Evolutionary conservation across 2,888 invertebrate genomes (phyloP), one percentile per base, ranked within the genome.

Genomic region (Therioaphis trifolii): DNA sequence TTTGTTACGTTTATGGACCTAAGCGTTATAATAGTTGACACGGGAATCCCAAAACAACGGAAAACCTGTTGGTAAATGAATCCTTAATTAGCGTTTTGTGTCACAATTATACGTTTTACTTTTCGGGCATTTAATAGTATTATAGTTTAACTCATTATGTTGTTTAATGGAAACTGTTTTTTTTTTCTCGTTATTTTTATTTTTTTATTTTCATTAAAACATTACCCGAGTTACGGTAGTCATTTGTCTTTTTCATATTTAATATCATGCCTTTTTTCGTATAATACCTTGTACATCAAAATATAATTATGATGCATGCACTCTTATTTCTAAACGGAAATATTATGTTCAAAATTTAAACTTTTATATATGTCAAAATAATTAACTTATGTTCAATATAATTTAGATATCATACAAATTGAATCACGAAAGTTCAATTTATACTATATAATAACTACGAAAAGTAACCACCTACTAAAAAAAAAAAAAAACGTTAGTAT

Each of bases 1-100:
- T 76, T 63, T 29, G 40, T 63, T 43, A 9, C 21, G 4, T 29
- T 40, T 75, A 76, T 63, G 27, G 61, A 76, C 61, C 46, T 63
- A 29, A n/a, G n/a, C 29, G 27, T 63, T 46, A 7, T 63, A 76
- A 27, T 29, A 14, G 76, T 21, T 76, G 63, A 63, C 46, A 49
- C 14, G 9, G 4, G 14, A 29, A 63, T 63, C 12, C 27, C n/a
- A 27, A 61, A 76, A 61, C 43, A 61, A 43, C 27, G n/a, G 27
- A 24, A 72, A 58, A 58, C 18, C 40, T 58, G 58, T 24, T 24
- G 9, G 12, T 43, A 18, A 58, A 75, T 15, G 4, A 11, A 27
- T 18, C 2, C 18, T 7, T 74, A 74, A 74, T 74, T 74, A 52
- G 21, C 15, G 15, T n/a, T 46, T 74, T 14, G 35, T 35, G 55